Conservation (phyloP, 2,888 invertebrate species). For the Microdon myrmicae region DNA sequence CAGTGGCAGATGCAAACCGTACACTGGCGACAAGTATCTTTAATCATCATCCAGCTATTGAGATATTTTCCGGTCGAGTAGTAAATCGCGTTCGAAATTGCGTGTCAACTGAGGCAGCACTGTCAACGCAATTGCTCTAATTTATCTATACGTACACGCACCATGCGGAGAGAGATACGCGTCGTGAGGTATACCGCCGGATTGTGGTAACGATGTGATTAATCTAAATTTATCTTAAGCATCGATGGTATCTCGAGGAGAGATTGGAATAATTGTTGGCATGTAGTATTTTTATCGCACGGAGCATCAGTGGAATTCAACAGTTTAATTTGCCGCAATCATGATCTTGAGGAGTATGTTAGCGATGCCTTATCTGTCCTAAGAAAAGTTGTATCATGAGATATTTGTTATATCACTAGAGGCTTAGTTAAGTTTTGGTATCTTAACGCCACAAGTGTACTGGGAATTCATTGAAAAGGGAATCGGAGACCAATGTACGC, state of each 20-base stretch:
- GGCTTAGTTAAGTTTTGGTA: too few relatives aligned
- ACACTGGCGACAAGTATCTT: slow-evolving; percentile 13
- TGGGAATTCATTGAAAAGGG: too few relatives aligned
- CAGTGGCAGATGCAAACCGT: too few relatives aligned
- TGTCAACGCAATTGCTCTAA: slow-evolving; percentile 43
- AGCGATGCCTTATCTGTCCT: too few relatives aligned
- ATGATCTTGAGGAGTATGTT: too few relatives aligned
- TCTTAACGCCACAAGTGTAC: too few relatives aligned
- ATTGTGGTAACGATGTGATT: slow-evolving; percentile 42
- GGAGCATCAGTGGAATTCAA: slow-evolving; percentile 3
- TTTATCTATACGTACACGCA: too few relatives aligned
- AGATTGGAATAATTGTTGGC: slow-evolving; percentile 44
- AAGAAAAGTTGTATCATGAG: too few relatives aligned
- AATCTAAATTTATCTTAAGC: slow-evolving; percentile 50
- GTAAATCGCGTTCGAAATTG: slow-evolving; percentile 41
- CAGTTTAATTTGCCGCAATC: slow-evolving; percentile 5
- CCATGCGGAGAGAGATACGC: too few relatives aligned
- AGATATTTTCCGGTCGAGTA: slow-evolving; percentile 20
- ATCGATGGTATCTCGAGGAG: slow-evolving; percentile 40
- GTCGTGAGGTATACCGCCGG: slow-evolving; percentile 24
- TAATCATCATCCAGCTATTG: slow-evolving; percentile 36
- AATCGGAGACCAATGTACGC: too few relatives aligned
- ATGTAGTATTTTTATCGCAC: slow-evolving; percentile 21
- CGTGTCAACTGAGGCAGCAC: slow-evolving; percentile 40
- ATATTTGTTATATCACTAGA: too few relatives aligned